Conservation (phyloP, 1,140 invertebrate genomes). For the Euglossa dilemma region DNA sequence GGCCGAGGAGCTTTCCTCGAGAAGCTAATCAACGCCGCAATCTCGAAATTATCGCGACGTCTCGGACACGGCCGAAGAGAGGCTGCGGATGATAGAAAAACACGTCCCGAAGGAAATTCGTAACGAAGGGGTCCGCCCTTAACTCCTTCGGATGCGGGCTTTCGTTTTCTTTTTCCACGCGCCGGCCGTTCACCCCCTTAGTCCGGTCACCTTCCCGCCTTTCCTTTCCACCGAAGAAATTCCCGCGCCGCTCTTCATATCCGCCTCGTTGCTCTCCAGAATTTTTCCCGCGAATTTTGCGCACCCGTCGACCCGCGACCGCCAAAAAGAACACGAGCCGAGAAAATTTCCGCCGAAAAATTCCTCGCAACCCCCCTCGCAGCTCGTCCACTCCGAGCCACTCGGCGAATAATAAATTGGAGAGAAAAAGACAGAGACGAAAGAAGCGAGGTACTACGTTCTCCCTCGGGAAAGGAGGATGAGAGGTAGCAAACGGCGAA, state of each 20-base stretch:
- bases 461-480: neutral
- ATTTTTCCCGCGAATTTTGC: neutral
- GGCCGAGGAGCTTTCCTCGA: neutral
- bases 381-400: too few relatives aligned
- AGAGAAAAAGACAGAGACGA: too few relatives aligned
- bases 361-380: neutral
- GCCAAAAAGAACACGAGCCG: neutral
- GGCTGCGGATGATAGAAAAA: neutral
- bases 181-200: neutral
- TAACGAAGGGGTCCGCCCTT: conserved; percentile 29
- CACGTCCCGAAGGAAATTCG: conserved; percentile 24
- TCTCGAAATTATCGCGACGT: conserved; percentile 4
- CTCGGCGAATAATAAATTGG: too few relatives aligned
- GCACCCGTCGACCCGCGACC: neutral
- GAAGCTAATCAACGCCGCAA: conserved; percentile 10
- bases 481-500: too few relatives aligned
- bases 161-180: conserved; percentile 1
- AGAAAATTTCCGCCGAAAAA: neutral
- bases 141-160: conserved; percentile 9
- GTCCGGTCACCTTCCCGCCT: neutral
- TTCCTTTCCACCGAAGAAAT: conserved; percentile 23
- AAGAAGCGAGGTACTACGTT: too few relatives aligned
- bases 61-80: neutral
- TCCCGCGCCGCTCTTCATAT: neutral
- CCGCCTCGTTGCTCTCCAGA: neutral